Evolutionary conservation across 1,140 invertebrate species (phyloP).

Genomic region (Melipona quadrifasciata): DNA sequence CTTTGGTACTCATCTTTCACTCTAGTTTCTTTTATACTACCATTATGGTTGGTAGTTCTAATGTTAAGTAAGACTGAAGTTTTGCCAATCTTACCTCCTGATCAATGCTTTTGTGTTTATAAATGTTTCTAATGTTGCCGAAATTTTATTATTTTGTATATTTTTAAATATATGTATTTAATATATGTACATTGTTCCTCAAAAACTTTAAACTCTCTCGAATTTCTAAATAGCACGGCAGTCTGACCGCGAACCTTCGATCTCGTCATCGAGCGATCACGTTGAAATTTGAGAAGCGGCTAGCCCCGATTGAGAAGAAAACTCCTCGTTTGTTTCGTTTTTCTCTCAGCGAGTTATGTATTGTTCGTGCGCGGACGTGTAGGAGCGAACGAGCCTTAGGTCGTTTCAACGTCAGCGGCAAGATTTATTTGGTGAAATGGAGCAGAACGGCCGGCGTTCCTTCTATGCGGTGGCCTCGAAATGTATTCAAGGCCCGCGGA

Average conservation of each 20-base stretch:
- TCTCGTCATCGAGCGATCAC: neutral
- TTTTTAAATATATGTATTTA: no score
- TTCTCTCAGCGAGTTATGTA: neutral
- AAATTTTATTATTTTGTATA: no score
- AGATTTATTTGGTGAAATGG: slow-evolving; percentile 46
- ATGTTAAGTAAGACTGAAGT: no score
- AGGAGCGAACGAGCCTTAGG: neutral
- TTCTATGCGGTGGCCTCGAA: neutral
- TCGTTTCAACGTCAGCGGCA: slow-evolving; percentile 6
- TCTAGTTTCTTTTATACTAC: no score
- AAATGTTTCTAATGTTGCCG: no score
- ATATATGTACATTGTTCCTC: no score
- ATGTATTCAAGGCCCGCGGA: slow-evolving; percentile 21
- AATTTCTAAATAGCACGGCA: no score
- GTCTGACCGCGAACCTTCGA: no score
- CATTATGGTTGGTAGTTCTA: no score
- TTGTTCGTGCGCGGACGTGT: neutral
- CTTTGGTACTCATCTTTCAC: no score
- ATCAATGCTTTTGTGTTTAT: no score
- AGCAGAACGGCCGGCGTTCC: slow-evolving; percentile 6
- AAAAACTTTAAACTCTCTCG: neutral
- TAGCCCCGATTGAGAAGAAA: neutral
- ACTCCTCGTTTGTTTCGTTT: neutral
- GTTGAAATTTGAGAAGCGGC: neutral
- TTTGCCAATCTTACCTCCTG: no score